Evolutionary conservation across 1,140 invertebrate genomes (phyloP).

Genomic region (Philopotamus ludificatus): DNA sequence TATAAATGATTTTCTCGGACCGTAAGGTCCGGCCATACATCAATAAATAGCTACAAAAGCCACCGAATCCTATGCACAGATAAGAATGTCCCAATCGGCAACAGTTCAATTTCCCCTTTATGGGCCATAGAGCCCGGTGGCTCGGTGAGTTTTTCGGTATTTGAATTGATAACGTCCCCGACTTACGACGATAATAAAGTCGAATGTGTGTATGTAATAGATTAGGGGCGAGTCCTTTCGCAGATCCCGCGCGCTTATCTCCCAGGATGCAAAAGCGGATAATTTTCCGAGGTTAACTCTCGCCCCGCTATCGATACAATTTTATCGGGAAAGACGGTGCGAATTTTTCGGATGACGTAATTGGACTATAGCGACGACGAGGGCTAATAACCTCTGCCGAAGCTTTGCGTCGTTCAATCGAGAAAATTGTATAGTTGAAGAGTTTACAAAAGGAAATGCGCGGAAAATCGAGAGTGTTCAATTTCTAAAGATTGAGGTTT

Average conservation of each 20-base stretch:
- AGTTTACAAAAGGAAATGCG: too few species aligned
- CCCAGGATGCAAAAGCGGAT: background rate
- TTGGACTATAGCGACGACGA: too few species aligned
- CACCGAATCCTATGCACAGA: background rate
- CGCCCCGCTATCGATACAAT: too few species aligned
- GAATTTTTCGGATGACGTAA: too few species aligned
- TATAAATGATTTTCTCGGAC: background rate
- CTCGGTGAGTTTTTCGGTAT: background rate
- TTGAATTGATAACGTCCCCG: conserved; percentile 6
- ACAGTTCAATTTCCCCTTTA: background rate
- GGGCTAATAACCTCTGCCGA: too few species aligned
- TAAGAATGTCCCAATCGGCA: background rate
- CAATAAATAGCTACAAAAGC: background rate
- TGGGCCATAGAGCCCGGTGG: background rate
- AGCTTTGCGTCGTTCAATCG: too few species aligned
- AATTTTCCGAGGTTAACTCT: background rate
- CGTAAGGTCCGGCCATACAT: background rate
- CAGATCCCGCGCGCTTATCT: background rate
- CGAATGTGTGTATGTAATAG: conserved; percentile 12
- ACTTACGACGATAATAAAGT: conserved; percentile 3
- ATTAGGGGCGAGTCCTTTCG: conserved; percentile 8
- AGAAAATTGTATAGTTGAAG: too few species aligned
- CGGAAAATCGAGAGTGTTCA: too few species aligned
- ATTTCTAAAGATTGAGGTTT: too few species aligned
- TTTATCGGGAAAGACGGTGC: too few species aligned